Evolutionary conservation across 2,113 vertebrate species (phyloP), one percentile per base, ranked within the genome.

Genomic region (Plecotus auritus): DNA sequence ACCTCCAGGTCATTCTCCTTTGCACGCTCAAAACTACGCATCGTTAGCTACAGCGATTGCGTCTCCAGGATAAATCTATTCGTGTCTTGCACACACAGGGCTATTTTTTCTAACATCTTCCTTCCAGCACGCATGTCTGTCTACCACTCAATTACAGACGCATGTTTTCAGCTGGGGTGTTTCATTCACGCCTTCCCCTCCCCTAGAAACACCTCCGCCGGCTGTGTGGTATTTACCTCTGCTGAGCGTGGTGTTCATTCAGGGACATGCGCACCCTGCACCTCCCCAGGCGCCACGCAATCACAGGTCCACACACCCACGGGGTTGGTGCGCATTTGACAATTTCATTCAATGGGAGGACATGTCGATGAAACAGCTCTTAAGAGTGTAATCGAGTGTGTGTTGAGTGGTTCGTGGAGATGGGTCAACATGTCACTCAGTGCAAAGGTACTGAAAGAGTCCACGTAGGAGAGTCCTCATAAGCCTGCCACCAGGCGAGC

Each of bases 161-260:
- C 85, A 67, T 95, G 87, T 47, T 96, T 95, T 95, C 77, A 85
- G 67, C 64, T 67, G 3, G 20, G 94, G 66, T 77, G 12, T 92
- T 86, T 92, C 78, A 81, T 92, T 96, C 85, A 61, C 59, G 3
- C 69, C 88, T 72, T 18, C n/a, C 54, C 51, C 0, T 3, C 9
- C 4, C 17, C 88, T 94, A 45, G 74, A 82, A 92, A 93, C 49
- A 32, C 23, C 49, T 0, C 91, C 5, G 69, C 73, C 64, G 91
- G 49, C 2, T 54, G 6, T 74, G 51, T 74, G 10, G 94, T 90
- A 70, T 87, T 7, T 91, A 82, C 90, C 54, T 88, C 85, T 95
- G 26, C 49, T 82, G 67, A 95, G 59, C 23, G 37, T 10, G 83
- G 28, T 92, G 37, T 90, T 96, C 66, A 49, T 10, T 59, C 6